A percentile compares a stretch with the other conserved stretches of the same genome.
Conservation (phyloP, 2,797 vertebrate genomes). For the Clarias platycephalus region DNA sequence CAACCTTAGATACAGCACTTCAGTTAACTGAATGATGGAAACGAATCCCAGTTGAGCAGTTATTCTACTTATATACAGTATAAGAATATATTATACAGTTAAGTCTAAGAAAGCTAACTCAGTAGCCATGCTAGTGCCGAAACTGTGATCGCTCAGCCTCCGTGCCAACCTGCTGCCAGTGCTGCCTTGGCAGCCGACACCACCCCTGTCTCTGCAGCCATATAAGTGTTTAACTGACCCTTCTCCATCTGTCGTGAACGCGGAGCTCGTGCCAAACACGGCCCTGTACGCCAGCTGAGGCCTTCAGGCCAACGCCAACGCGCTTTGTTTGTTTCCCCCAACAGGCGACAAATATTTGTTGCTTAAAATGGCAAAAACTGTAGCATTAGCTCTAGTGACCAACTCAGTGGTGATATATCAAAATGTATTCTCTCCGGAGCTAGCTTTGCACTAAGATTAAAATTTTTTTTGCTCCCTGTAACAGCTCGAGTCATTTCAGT, state of each 20-base stretch:
- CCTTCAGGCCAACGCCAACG: slow-evolving; percentile 65
- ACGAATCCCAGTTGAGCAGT: neutral
- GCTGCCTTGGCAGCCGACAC: slow-evolving; percentile 33
- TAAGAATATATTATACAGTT: too few species aligned
- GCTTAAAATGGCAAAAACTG: slow-evolving; percentile 22
- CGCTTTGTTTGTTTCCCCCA: slow-evolving; percentile 56
- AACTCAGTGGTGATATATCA: neutral
- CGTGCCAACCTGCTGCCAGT: slow-evolving; percentile 34
- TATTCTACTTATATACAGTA: neutral
- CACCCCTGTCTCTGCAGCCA: slow-evolving; percentile 36
- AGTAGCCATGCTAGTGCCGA: neutral
- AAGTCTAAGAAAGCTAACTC: neutral
- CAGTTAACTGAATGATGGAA: neutral
- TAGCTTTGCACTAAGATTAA: neutral
- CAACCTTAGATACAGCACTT: neutral
- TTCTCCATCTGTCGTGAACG: slow-evolving; percentile 71
- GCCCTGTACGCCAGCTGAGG: slow-evolving; percentile 67
- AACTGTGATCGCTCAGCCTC: slow-evolving; percentile 13
- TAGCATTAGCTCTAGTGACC: neutral
- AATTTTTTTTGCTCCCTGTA: neutral
- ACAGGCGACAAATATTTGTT: slow-evolving; percentile 54
- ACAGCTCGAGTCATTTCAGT: neutral
- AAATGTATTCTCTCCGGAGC: too few species aligned
- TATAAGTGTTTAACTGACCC: slow-evolving; percentile 59
- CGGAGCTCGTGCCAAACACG: slow-evolving; percentile 63